Evolutionary conservation across 2,797 vertebrate genomes (phyloP).

Genomic region (Neosilurus mollespiculum): DNA sequence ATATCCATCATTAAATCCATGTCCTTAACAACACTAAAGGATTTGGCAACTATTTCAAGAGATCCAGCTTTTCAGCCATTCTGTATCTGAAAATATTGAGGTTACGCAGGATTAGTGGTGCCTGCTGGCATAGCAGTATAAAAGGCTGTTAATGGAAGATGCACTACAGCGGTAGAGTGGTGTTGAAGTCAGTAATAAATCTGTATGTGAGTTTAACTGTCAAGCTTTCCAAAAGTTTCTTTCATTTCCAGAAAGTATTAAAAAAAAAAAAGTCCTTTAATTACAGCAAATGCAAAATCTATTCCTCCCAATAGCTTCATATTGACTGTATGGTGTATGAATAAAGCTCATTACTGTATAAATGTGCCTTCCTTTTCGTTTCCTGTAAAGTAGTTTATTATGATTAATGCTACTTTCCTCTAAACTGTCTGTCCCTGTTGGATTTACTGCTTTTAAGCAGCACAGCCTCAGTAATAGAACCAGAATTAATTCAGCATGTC

Average conservation of each 20-base stretch:
- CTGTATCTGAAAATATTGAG: constrained; percentile 1
- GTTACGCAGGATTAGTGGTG: constrained; percentile 5
- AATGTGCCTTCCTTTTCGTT: neutral
- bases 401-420: neutral
- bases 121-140: neutral
- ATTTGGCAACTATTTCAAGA: constrained; percentile 7
- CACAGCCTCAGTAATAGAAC: neutral
- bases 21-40: neutral
- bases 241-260: neutral
- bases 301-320: neutral
- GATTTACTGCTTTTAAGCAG: neutral
- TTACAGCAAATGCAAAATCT: neutral
- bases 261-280: neutral
- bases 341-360: neutral
- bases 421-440: neutral
- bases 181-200: constrained; percentile 11
- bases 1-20: neutral
- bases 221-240: neutral
- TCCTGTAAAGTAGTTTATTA: too few species aligned
- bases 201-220: neutral
- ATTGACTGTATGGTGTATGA: neutral
- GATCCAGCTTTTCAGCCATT: neutral
- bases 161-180: neutral
- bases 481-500: neutral
- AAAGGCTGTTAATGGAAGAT: constrained; percentile 6